These are phyloP conservation scores for Nymphalis polychloros DNA, from an alignment of 2,888 invertebrate genomes.

Conservation along the genomic window DNA sequence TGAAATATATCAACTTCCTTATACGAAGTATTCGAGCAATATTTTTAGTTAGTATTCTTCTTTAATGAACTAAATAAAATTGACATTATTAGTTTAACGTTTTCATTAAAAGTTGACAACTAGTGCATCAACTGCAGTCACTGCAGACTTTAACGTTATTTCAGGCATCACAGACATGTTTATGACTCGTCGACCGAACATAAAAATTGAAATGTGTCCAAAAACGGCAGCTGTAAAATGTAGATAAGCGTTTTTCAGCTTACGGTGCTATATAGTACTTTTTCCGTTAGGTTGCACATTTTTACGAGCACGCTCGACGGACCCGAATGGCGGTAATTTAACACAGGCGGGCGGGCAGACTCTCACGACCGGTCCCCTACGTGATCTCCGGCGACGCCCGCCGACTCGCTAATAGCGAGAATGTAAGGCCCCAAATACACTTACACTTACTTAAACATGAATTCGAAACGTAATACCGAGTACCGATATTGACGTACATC, in stretches of 20 bases:
- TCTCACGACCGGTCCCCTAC: slow-evolving; percentile 65
- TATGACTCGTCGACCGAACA: slow-evolving; percentile 22
- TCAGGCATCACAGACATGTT: slow-evolving; percentile 16
- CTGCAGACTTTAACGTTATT: neutral
- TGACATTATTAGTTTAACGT: neutral
- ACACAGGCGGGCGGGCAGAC: slow-evolving; percentile 48
- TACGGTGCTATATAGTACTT: slow-evolving; percentile 45
- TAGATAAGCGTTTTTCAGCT: slow-evolving; percentile 36
- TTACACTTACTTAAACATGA: slow-evolving; percentile 38
- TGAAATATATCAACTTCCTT: neutral
- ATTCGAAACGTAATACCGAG: slow-evolving; percentile 19
- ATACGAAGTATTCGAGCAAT: too few relatives aligned
- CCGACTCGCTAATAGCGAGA: slow-evolving; percentile 59
- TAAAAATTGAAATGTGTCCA: slow-evolving; percentile 34
- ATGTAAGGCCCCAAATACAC: slow-evolving; percentile 37
- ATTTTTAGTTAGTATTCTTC: neutral
- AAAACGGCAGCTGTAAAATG: slow-evolving; percentile 35
- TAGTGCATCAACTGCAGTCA: neutral
- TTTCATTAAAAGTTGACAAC: neutral
- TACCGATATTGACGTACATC: slow-evolving; percentile 7
- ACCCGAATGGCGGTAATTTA: slow-evolving; percentile 47
- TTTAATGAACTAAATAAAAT: neutral
- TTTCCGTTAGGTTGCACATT: slow-evolving; percentile 73
- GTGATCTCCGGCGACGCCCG: slow-evolving; percentile 69
- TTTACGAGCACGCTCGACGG: slow-evolving; percentile 53